phyloP scores from a whole-genome alignment of 2,113 vertebrate genomes.

The Phaethornis superciliosus region DNA sequence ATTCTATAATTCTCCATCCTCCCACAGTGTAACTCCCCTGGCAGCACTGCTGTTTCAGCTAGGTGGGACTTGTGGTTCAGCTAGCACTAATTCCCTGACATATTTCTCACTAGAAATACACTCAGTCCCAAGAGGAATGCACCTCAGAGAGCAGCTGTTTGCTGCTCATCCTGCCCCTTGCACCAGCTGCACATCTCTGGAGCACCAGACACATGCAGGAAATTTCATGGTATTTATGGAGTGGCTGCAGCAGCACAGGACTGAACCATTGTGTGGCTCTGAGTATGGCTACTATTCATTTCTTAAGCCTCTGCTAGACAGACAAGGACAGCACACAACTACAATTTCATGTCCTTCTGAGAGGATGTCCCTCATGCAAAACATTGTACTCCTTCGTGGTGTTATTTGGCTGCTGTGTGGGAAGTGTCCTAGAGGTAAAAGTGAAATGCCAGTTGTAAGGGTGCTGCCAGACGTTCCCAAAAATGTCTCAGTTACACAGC shows the following conservation, averaged over 20 bases:
- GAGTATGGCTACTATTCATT: neutral
- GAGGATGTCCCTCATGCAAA: neutral
- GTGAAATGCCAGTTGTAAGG: neutral
- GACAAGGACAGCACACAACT: neutral
- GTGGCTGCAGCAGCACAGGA: neutral
- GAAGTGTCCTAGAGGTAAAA: neutral
- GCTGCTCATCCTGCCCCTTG: neutral
- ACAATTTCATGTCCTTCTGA: neutral
- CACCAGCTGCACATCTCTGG: constrained; percentile 49
- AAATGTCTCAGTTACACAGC: neutral
- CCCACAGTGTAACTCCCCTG: neutral
- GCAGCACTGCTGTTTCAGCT: neutral
- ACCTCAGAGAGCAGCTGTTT: constrained; percentile 64
- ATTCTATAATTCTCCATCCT: neutral
- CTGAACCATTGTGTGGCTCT: neutral
- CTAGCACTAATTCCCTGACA: constrained; percentile 25
- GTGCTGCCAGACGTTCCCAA: neutral
- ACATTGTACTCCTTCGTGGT: neutral
- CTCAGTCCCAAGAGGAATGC: neutral
- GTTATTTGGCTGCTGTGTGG: neutral
- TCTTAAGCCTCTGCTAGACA: neutral
- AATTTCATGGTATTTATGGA: neutral
- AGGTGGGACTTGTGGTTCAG: constrained; percentile 30
- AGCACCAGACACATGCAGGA: constrained; percentile 23
- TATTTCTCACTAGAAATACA: constrained; percentile 49